Conservation (phyloP, 35 echinoderm and acorn worm species). For the Patiria miniata region DNA sequence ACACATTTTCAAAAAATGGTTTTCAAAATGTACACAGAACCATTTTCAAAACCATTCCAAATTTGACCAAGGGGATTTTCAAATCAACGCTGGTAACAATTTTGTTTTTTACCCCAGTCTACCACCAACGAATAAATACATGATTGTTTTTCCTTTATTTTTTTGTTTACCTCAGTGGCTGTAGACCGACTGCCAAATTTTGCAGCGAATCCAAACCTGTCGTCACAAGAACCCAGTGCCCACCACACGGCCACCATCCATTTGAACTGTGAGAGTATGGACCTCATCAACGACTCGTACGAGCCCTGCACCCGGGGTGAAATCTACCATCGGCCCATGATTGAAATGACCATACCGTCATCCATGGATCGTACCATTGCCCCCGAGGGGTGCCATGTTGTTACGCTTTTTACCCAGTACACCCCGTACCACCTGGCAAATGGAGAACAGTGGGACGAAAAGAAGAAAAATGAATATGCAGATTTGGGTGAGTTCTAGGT, state of each 20-base stretch:
- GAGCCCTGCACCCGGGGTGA: conserved; percentile 59
- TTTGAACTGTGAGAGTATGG: conserved; percentile 84
- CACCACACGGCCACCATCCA: conserved; percentile 93
- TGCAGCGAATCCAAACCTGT: conserved; percentile 65
- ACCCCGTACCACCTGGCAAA: conserved; percentile 79
- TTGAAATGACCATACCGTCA: conserved; percentile 93
- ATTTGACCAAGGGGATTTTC: too few relatives aligned
- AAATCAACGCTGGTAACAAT: too few relatives aligned
- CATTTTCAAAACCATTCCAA: too few relatives aligned
- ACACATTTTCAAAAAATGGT: too few relatives aligned
- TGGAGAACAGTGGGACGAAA: conserved; percentile 83
- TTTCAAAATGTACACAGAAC: too few relatives aligned
- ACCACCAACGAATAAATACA: too few relatives aligned
- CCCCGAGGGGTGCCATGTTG: conserved; percentile 87
- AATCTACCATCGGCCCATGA: conserved; percentile 84
- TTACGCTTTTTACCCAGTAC: conserved; percentile 93
- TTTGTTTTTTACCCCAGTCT: too few relatives aligned
- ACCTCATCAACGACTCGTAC: conserved; percentile 75
- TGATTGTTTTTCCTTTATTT: neutral
- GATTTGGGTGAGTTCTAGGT: conserved; percentile 67
- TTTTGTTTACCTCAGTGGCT: conserved; percentile 62
- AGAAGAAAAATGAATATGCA: conserved; percentile 76
- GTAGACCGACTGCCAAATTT: conserved; percentile 92
- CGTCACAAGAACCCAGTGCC: conserved; percentile 60
- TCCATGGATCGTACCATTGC: conserved; percentile 84